phyloP scores from a whole-genome alignment of 2,797 vertebrate genomes.

The Neostethus bicornis region DNA sequence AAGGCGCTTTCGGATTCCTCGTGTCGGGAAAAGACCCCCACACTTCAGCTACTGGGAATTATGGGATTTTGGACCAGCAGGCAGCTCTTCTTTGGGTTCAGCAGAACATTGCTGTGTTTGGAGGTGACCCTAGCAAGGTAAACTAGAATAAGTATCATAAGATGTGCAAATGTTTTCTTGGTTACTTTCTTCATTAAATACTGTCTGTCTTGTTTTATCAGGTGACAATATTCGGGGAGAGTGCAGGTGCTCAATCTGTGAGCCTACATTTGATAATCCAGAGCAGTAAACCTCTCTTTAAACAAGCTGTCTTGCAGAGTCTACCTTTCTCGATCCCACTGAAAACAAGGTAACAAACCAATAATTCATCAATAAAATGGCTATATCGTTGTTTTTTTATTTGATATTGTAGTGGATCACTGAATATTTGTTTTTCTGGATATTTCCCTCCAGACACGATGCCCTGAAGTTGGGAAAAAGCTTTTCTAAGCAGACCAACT shows the following conservation, averaged over 20 bases:
- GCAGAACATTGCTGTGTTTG: slow-evolving; percentile 76
- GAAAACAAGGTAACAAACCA: slow-evolving; percentile 73
- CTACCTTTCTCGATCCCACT: slow-evolving; percentile 82
- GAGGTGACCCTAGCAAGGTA: slow-evolving; percentile 79
- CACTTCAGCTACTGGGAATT: slow-evolving; percentile 76
- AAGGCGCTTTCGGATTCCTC: slow-evolving; percentile 83
- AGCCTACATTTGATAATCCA: slow-evolving; percentile 80
- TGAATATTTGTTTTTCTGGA: not conserved
- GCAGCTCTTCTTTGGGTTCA: slow-evolving; percentile 81
- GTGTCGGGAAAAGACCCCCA: slow-evolving; percentile 75
- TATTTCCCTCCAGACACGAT: slow-evolving; percentile 66
- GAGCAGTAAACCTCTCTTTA: slow-evolving; percentile 78
- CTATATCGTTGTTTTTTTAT: not conserved
- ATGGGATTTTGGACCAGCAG: slow-evolving; percentile 83
- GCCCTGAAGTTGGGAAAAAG: slow-evolving; percentile 77
- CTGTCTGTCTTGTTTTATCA: slow-evolving; percentile 20
- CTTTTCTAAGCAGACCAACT: slow-evolving; percentile 79
- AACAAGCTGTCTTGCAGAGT: slow-evolving; percentile 78
- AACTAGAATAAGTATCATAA: not conserved
- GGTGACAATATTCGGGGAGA: slow-evolving; percentile 83
- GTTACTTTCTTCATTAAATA: not conserved
- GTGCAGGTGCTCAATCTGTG: slow-evolving; percentile 81
- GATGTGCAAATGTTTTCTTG: not conserved
- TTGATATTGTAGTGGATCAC: too few species aligned
- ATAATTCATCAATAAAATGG: not conserved